Conservation (phyloP, 2,797 vertebrate genomes). For the Coilia nasus region DNA sequence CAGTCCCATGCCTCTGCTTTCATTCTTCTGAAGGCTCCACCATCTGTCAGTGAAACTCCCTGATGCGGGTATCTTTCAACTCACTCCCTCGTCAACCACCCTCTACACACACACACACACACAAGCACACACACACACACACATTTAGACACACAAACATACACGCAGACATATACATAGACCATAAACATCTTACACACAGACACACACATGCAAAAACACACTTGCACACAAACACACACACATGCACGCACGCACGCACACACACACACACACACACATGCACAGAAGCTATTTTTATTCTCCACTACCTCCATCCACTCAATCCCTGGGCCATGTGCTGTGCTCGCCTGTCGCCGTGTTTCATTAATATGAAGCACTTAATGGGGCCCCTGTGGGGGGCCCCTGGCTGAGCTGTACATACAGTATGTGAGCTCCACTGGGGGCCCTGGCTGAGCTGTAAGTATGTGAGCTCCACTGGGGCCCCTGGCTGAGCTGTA, state of each 20-base stretch:
- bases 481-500: no score
- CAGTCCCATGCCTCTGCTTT: constrained; percentile 44
- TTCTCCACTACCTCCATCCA: neutral
- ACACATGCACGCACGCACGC: neutral
- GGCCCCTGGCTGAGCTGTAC: neutral
- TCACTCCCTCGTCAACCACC: neutral
- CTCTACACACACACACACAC: neutral
- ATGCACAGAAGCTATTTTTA: neutral
- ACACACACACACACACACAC: neutral
- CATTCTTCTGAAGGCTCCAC: constrained; percentile 6
- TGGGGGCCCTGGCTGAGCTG: no score
- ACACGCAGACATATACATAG: neutral
- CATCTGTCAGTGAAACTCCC: constrained; percentile 30
- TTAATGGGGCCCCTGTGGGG: neutral
- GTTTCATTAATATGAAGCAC: constrained; percentile 19
- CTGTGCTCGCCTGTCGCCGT: neutral
- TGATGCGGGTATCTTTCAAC: neutral
- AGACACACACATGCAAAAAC: neutral
- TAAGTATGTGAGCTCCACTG: no score
- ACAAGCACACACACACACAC: constrained; percentile 2
- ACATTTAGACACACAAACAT: constrained; percentile 24
- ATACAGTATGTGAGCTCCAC: neutral
- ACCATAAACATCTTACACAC: neutral
- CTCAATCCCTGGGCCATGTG: neutral
- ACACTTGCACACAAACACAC: neutral